Conservation (phyloP, 2,113 vertebrate species). For the Ciconia maguari region DNA sequence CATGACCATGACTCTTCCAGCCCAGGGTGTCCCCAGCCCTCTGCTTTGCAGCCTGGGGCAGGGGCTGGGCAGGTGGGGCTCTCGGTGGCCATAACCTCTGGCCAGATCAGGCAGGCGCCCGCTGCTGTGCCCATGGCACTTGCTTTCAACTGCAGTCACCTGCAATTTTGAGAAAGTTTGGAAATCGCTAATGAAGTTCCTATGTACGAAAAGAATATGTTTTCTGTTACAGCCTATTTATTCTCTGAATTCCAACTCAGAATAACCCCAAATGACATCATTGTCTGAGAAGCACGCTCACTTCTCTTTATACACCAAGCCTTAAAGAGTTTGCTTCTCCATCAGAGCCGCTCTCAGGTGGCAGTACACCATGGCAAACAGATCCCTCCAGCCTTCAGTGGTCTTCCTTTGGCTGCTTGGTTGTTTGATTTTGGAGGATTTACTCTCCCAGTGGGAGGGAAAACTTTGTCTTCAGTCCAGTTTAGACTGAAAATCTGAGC, state of each 20-base stretch:
- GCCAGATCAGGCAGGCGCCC: fast-evolving
- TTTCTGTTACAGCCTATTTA: not conserved
- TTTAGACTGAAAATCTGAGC: not conserved
- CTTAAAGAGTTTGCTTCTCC: not conserved
- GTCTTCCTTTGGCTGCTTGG: not conserved
- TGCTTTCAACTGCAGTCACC: too few species aligned
- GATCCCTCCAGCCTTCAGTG: not conserved
- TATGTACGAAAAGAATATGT: fast-evolving
- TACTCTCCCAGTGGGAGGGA: not conserved
- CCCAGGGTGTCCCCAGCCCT: not conserved
- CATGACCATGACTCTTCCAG: fast-evolving
- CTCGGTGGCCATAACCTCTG: fast-evolving
- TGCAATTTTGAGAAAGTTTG: not conserved
- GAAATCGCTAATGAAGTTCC: fast-evolving
- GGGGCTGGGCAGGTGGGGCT: too few species aligned
- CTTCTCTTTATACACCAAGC: not conserved
- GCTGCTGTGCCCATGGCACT: fast-evolving
- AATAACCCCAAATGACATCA: too few species aligned
- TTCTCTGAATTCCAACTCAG: not conserved
- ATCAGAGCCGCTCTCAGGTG: not conserved
- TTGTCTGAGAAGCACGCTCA: not conserved
- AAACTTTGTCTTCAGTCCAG: not conserved
- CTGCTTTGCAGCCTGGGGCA: not conserved
- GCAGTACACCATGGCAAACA: not conserved
- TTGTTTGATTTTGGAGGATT: not conserved